Base-by-base conservation (phyloP, 2,113 vertebrate species). In the Oreocharis arfaki region DNA sequence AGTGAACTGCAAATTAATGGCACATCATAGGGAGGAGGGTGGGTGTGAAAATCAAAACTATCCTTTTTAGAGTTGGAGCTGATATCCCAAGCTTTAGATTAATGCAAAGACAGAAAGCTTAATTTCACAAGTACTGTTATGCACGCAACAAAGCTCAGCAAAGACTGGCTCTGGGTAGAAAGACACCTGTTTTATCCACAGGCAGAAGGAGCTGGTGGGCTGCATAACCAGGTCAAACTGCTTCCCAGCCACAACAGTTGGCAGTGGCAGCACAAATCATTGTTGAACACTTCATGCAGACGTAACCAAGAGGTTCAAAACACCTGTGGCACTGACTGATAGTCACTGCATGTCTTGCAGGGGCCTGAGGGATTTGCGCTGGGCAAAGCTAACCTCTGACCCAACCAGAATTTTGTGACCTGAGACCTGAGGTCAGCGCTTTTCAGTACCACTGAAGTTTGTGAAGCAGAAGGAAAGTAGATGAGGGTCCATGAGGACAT, bases 331-430 rank as follows among this genome's bases (percentile, higher is more conserved):
- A 79, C 20, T 27, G 24, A 60, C 52, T 32, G 42, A 77, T 30
- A 24, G 11, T 49, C 56, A 30, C 9, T 70, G 24, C 11, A 55
- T 39, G 39, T 81, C 42, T 71, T 63, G 8, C 37, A 78, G 46
- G 52, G 13, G 17, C 46, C 42, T 3, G 1, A n/a, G 8, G 16
- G 14, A 57, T 60, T 61, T 61, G 32, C 0, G 0, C 2, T 50
- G 49, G 20, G 15, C 65, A n/a, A 56, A 60, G 35, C 6, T 37
- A 75, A 41, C 24, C 16, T 71, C 44, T 71, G 39, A 18, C 7
- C 10, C 33, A 39, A 33, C 11, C 52, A 37, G 30, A 41, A 28
- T 57, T 41, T 23, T 46, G 8, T 56, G 18, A 90, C 39, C 28
- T 0, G 3, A 55, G 18, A 90, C 39, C 28, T 0, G 3, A 55